A percentile compares a stretch with the other conserved stretches of the same genome.
These are phyloP conservation scores for Ia io DNA, from an alignment of 2,113 vertebrate species.

Conservation along the genomic window DNA sequence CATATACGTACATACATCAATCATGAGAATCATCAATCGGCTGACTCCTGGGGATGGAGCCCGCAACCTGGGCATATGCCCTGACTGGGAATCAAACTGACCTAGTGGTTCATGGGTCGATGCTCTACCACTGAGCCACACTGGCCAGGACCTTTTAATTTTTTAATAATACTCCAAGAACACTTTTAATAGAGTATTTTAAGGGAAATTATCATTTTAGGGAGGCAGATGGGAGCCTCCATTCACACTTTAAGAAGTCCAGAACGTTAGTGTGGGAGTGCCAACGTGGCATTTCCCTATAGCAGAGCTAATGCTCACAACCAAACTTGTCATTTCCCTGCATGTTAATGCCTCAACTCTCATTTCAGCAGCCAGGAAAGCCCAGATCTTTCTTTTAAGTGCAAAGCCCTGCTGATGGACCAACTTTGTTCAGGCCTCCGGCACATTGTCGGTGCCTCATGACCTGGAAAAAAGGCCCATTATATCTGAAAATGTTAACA, in stretches of 20 bases:
- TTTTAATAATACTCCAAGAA: neutral
- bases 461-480: constrained; percentile 76
- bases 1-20: no score
- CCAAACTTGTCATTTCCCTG: constrained; percentile 72
- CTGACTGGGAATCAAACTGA: no score
- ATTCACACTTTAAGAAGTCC: neutral
- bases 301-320: constrained; percentile 71
- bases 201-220: neutral
- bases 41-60: no score
- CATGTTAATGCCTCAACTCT: constrained; percentile 60
- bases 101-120: no score
- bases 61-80: no score
- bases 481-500: constrained; percentile 73
- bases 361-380: constrained; percentile 72
- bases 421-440: constrained; percentile 51
- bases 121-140: no score
- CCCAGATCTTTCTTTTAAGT: constrained; percentile 73
- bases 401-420: constrained; percentile 61
- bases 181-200: neutral
- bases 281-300: constrained; percentile 30
- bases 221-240: neutral
- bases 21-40: no score
- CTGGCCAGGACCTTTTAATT: neutral
- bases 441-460: constrained; percentile 72
- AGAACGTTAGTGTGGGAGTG: neutral